Evolutionary conservation across 2,113 vertebrate genomes (phyloP).

Genomic region (Arizona elegans): DNA sequence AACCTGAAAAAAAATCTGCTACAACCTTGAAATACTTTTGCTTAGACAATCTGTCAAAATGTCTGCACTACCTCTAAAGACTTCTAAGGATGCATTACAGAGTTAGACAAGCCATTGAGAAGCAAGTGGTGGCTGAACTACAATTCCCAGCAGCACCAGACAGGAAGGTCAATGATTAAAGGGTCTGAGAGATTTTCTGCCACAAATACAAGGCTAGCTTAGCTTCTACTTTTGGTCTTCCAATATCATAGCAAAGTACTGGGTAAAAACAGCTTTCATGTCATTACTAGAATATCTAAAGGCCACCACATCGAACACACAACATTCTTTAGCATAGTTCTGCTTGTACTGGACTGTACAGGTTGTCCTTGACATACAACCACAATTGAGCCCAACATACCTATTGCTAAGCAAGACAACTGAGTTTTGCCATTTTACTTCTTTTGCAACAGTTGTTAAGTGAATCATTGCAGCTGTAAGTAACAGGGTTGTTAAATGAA

Average conservation of each 20-base stretch:
- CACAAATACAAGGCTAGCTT: not conserved
- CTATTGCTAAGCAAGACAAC: not conserved
- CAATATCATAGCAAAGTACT: not conserved
- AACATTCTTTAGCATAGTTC: not conserved
- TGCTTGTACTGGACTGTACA: not conserved
- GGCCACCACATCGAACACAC: not conserved
- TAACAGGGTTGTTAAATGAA: not conserved
- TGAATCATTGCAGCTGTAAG: not conserved
- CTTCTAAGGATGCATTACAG: not conserved
- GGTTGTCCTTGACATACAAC: not conserved
- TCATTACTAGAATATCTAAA: not conserved
- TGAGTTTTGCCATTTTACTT: not conserved
- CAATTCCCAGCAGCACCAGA: not conserved
- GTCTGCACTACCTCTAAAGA: not conserved
- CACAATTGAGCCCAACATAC: not conserved
- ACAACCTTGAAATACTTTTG: not conserved
- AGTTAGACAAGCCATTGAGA: not conserved
- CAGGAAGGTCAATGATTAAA: not conserved
- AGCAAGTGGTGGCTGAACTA: not conserved
- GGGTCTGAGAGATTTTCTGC: not conserved
- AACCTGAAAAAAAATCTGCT: not conserved
- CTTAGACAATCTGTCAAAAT: not conserved
- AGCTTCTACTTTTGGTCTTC: not conserved
- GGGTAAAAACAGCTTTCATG: not conserved
- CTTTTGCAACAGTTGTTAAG: not conserved